Evolutionary conservation across 2,888 invertebrate species (phyloP).

Genomic region (Synergus umbraculus): DNA sequence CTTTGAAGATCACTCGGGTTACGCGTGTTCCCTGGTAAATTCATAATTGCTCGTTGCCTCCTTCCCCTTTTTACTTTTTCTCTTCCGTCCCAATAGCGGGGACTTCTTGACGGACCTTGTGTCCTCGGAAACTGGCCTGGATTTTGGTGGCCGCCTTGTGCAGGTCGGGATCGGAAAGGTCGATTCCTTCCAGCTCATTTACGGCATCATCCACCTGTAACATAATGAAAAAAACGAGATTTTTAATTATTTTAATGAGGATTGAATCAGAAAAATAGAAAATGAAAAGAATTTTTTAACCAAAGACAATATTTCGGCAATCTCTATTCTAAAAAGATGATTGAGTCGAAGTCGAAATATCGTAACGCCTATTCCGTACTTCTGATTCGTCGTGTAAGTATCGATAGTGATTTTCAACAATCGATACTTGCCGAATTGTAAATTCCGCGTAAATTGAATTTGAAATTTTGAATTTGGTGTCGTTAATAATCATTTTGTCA

Average conservation of each 20-base stretch:
- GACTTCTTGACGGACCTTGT: constrained; percentile 89
- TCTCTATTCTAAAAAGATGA: no score
- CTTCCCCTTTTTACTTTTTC: constrained; percentile 63
- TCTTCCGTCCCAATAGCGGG: constrained; percentile 54
- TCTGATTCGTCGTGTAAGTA: no score
- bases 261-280: background rate
- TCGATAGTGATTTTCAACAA: no score
- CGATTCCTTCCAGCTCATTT: constrained; percentile 89
- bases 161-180: constrained; percentile 90
- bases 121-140: constrained; percentile 94
- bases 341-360: no score
- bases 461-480: no score
- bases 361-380: no score
- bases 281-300: background rate
- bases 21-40: constrained; percentile 26
- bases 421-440: no score
- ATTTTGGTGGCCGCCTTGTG: constrained; percentile 95
- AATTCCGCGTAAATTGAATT: no score
- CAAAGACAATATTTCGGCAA: no score
- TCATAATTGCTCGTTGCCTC: constrained; percentile 20
- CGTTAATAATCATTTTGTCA: no score
- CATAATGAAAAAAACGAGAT: constrained; percentile 32
- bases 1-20: constrained; percentile 44
- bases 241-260: constrained; percentile 4
- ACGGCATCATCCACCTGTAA: constrained; percentile 72